Evolutionary conservation across 2,113 vertebrate species (phyloP), one percentile per base, ranked within the genome.

Genomic region (Gobiocypris rarus): DNA sequence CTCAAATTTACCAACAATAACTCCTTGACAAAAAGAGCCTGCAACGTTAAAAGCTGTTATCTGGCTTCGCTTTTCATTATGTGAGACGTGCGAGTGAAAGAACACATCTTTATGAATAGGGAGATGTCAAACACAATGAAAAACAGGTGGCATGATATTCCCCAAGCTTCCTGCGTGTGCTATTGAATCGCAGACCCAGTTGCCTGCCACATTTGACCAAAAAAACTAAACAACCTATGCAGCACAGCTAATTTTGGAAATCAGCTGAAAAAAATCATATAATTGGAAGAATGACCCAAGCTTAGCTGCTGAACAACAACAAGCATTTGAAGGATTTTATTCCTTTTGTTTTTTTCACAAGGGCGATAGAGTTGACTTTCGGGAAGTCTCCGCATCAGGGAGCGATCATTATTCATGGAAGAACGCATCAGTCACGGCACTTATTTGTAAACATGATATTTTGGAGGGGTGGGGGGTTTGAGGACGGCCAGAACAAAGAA

Each of bases 361-460:
- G 81, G 65, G 78, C 58, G 24, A 75, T 56, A 48, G 54, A 79
- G 43, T 56, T 56, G 48, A 70, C 31, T 83, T 73, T 83, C 65
- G 61, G 48, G 76, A 81, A 76, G 85, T 83, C 59, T 79, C 43
- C 41, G 75, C 50, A 58, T 65, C 69, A 34, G 31, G 79, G 71
- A 86, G 76, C 17, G 52, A 34, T 52, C 58, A 50, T 83, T 81
- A 82, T 83, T 85, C 85, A 85, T 76, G 78, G 76, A 82, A 56
- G 65, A 83, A 84, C 22, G 80, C 80, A 86, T 84, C 77, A 79
- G 81, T 86, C 82, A 84, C 26, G 17, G 43, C 43, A 63, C 74
- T 77, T 61, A 75, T 75, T 84, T 79, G 56, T 86, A 86, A 86
- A 84, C 77, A 82, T 15, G 50, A 76, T 75, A 81, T 84, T 74